These are phyloP conservation scores for Eupithecia centaureata DNA, from an alignment of 2,888 invertebrate species.

Conservation along the genomic window DNA sequence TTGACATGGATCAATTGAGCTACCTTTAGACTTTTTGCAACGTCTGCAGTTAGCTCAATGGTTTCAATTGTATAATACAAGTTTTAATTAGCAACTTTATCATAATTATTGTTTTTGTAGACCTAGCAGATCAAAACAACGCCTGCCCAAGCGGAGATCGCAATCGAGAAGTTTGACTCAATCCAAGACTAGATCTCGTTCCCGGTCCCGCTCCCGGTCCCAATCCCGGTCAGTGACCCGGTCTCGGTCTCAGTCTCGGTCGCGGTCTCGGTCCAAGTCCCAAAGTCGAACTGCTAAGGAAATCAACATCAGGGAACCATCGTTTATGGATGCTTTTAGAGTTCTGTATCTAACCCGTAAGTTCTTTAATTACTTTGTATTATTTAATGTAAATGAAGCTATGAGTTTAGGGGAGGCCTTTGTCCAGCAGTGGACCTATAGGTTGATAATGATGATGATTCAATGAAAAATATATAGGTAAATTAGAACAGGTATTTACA, in stretches of 20 bases:
- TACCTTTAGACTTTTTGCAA: no score
- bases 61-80: no score
- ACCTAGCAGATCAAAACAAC: slow-evolving; percentile 60
- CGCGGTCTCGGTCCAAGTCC: slow-evolving; percentile 46
- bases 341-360: slow-evolving; percentile 73
- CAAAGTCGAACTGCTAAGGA: slow-evolving; percentile 50
- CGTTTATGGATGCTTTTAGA: slow-evolving; percentile 73
- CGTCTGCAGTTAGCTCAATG: no score
- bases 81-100: no score
- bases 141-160: slow-evolving; percentile 48
- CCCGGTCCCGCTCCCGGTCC: slow-evolving; percentile 46
- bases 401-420: no score
- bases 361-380: slow-evolving; percentile 37
- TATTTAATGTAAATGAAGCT: no score
- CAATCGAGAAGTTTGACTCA: slow-evolving; percentile 48
- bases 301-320: slow-evolving; percentile 60
- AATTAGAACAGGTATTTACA: no score
- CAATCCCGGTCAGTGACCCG: slow-evolving; percentile 45
- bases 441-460: no score
- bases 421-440: no score
- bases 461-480: no score
- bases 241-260: slow-evolving; percentile 48
- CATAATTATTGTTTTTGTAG: slow-evolving; percentile 41
- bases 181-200: slow-evolving; percentile 53
- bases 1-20: no score